Conservation (phyloP, 2,797 vertebrate species). For the Tragopan temminckii region DNA sequence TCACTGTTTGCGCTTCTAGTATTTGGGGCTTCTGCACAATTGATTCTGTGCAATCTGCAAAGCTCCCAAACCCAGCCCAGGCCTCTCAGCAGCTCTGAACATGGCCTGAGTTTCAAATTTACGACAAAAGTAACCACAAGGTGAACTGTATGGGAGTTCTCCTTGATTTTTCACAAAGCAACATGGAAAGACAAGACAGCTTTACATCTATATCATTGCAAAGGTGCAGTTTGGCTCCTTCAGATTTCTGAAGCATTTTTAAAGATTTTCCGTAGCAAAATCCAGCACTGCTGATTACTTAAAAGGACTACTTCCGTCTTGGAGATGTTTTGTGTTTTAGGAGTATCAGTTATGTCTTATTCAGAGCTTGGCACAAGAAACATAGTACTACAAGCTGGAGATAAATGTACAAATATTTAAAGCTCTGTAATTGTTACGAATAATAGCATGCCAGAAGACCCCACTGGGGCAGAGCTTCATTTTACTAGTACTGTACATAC, state of each 20-base stretch:
- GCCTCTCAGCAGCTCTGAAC: background rate
- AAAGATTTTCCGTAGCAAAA: background rate
- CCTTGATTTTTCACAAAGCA: background rate
- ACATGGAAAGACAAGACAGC: background rate
- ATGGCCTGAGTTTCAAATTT: background rate
- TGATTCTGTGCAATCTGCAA: background rate
- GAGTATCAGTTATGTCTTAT: background rate
- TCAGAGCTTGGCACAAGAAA: background rate
- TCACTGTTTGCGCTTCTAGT: background rate
- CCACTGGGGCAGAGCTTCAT: background rate
- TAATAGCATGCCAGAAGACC: background rate
- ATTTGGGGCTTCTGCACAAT: background rate
- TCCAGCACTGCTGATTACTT: background rate
- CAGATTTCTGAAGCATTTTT: background rate
- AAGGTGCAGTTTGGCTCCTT: background rate
- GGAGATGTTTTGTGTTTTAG: background rate
- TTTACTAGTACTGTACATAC: accelerated
- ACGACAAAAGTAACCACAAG: background rate
- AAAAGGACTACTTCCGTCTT: background rate
- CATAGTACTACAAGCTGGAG: background rate
- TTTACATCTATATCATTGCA: background rate
- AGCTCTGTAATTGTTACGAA: background rate
- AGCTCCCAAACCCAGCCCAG: background rate
- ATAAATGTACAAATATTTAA: background rate
- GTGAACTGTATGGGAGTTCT: background rate